A percentile compares a stretch with the other conserved stretches of the same genome.
Evolutionary conservation across 2,797 vertebrate species (phyloP).

Genomic region (Parauchenoglanis ngamensis): DNA sequence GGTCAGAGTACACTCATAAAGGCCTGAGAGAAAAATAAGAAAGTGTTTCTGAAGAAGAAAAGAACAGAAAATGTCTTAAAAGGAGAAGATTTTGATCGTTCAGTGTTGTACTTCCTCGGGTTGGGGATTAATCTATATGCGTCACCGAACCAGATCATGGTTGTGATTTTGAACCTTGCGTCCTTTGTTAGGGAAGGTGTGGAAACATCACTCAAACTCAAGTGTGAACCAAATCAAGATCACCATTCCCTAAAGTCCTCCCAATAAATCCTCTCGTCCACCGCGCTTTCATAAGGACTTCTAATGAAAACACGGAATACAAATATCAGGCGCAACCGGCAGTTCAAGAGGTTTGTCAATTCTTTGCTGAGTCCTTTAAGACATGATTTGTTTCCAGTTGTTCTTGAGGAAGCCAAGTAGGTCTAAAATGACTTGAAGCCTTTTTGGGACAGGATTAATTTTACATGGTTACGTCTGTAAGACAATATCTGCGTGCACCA

Average conservation of each 20-base stretch:
- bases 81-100: too few species aligned
- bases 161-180: background rate
- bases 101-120: background rate
- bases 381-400: background rate
- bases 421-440: background rate
- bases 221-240: conserved; percentile 4
- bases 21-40: too few species aligned
- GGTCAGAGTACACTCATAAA: too few species aligned
- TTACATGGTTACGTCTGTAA: background rate
- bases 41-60: too few species aligned
- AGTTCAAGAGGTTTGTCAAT: background rate
- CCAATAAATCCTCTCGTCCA: background rate
- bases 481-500: background rate
- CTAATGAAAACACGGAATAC: background rate
- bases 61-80: too few species aligned
- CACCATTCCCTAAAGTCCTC: background rate
- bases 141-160: background rate
- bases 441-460: background rate
- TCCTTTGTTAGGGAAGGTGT: background rate
- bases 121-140: background rate
- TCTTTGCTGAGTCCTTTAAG: background rate
- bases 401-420: background rate
- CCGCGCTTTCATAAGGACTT: background rate
- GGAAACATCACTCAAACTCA: conserved; percentile 5
- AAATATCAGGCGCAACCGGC: background rate